Percentiles rank a stretch among this genome's conserved stretches.
Evolutionary conservation across 2,113 vertebrate genomes (phyloP).

Genomic region (Ploceus nigricollis): DNA sequence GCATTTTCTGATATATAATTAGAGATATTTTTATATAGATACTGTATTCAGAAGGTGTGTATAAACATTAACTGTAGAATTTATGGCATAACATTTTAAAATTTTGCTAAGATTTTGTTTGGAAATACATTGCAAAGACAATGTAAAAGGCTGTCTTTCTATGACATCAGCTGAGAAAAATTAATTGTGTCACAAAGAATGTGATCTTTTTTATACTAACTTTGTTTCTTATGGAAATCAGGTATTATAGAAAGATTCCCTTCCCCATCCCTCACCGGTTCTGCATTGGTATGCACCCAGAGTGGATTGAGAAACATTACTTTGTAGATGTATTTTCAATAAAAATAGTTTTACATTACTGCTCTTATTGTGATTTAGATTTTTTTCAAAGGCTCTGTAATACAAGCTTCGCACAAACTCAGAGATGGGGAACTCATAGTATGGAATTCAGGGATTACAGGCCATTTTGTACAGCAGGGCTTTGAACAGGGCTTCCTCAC

Average conservation of each 20-base stretch:
- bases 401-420: neutral
- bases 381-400: neutral
- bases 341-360: conserved; percentile 80
- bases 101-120: conserved; percentile 57
- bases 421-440: neutral
- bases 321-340: conserved; percentile 85
- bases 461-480: neutral
- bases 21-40: conserved; percentile 77
- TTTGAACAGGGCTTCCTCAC: neutral
- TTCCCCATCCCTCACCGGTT: conserved; percentile 51
- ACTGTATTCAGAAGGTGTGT: conserved; percentile 70
- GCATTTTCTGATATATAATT: conserved; percentile 64
- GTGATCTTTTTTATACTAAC: conserved; percentile 75
- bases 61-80: conserved; percentile 80
- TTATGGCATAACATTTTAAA: conserved; percentile 64
- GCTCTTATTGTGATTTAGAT: neutral
- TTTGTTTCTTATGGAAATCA: conserved; percentile 71
- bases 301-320: conserved; percentile 69
- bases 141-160: conserved; percentile 61
- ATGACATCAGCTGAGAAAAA: conserved; percentile 57
- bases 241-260: conserved; percentile 62
- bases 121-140: conserved; percentile 68
- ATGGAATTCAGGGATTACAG: neutral
- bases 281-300: conserved; percentile 47
- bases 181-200: conserved; percentile 55